A percentile compares a stretch with the other conserved stretches of the same genome.
Evolutionary conservation across 2,888 invertebrate genomes (phyloP).

Genomic region (Biston stratarius): DNA sequence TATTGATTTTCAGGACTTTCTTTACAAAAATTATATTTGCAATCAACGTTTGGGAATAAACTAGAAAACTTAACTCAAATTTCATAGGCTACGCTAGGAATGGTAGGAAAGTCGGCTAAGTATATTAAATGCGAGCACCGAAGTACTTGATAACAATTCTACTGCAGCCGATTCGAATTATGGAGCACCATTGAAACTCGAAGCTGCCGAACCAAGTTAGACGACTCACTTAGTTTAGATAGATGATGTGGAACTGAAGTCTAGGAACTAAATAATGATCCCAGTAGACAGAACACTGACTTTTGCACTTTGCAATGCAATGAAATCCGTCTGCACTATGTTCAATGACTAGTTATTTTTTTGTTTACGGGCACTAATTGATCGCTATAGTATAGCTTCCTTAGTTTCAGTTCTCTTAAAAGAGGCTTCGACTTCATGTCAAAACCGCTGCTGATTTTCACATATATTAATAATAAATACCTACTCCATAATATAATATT

Average conservation of each 20-base stretch:
- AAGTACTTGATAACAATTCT: constrained; percentile 35
- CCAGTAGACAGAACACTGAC: constrained; percentile 18
- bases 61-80: not conserved
- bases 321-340: not conserved
- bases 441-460: too few species aligned
- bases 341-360: not conserved
- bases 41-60: too few species aligned
- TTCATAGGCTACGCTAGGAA: constrained; percentile 8
- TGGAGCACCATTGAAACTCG: constrained; percentile 42
- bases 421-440: too few species aligned
- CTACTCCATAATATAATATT: too few species aligned
- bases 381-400: not conserved
- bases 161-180: constrained; percentile 31
- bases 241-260: constrained; percentile 30
- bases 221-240: constrained; percentile 36
- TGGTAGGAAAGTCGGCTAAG: not conserved
- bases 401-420: not conserved
- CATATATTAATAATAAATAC: too few species aligned
- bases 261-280: constrained; percentile 33
- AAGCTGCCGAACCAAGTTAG: constrained; percentile 37
- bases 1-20: too few species aligned
- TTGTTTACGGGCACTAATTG: not conserved
- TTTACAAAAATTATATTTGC: too few species aligned
- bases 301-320: constrained; percentile 2
- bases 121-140: constrained; percentile 12